A percentile compares a stretch with the other conserved stretches of the same genome.
Evolutionary conservation across 2,888 invertebrate genomes (phyloP).

Genomic region (Hemithea aestivaria): DNA sequence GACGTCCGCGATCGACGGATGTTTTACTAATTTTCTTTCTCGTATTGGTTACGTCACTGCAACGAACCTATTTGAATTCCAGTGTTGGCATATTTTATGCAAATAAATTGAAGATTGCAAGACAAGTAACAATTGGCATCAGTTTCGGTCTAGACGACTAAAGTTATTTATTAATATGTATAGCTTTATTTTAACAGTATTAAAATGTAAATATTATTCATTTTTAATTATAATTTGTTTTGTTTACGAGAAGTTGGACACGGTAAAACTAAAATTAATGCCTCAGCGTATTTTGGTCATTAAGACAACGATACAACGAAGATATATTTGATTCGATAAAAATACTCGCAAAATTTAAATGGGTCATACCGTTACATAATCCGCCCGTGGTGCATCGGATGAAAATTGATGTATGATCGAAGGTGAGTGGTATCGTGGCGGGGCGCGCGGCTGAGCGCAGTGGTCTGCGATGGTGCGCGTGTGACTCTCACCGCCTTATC

Average conservation of each 20-base stretch:
- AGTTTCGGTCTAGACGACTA: conserved; percentile 42
- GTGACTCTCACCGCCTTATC: conserved; percentile 78
- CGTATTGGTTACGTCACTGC: conserved; percentile 61
- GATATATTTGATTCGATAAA: conserved; percentile 1
- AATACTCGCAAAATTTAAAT: conserved; percentile 38
- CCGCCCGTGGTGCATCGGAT: conserved; percentile 60
- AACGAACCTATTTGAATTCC: conserved; percentile 57
- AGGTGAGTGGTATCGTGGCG: conserved; percentile 53
- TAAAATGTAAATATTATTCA: no score
- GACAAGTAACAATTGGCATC: conserved; percentile 49
- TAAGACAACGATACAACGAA: no score
- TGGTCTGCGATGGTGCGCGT: conserved; percentile 51
- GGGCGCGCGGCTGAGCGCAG: conserved; percentile 43
- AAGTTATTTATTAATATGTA: no score
- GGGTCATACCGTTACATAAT: conserved; percentile 73
- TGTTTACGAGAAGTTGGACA: no score
- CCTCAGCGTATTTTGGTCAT: no score
- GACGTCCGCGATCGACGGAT: conserved; percentile 57
- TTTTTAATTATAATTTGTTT: no score
- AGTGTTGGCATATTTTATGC: conserved; percentile 65
- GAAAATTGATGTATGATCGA: conserved; percentile 65
- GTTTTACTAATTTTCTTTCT: conserved; percentile 66
- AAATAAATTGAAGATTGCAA: conserved; percentile 59
- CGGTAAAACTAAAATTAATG: no score
- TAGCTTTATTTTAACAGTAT: no score